Conservation (phyloP, 1,140 invertebrate species). For the Zophobas atratus region DNA sequence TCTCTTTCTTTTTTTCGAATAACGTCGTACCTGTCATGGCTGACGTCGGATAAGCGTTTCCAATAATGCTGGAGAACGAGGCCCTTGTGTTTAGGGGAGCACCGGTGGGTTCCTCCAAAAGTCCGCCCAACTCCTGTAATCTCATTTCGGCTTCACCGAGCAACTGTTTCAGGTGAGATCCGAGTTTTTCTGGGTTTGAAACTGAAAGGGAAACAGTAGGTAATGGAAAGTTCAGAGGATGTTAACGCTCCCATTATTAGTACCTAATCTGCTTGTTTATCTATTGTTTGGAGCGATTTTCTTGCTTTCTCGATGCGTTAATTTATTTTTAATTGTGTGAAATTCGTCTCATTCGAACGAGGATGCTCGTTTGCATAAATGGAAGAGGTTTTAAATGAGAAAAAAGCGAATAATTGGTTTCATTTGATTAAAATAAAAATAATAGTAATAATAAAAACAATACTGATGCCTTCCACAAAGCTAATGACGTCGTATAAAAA, state of each 20-base stretch:
- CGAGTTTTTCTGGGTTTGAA: conserved; percentile 79
- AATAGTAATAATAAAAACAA: too few species aligned
- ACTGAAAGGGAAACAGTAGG: conserved; percentile 71
- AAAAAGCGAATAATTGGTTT: too few species aligned
- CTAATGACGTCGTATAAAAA: too few species aligned
- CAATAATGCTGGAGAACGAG: conserved; percentile 69
- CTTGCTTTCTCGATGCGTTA: background rate
- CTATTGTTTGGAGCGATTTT: conserved; percentile 14
- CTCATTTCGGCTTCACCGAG: conserved; percentile 85
- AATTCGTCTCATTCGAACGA: background rate
- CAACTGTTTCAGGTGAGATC: conserved; percentile 81
- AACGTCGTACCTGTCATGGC: conserved; percentile 63
- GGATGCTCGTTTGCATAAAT: too few species aligned
- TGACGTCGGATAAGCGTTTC: conserved; percentile 64
- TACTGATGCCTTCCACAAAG: too few species aligned
- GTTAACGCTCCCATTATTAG: background rate
- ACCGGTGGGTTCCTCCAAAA: conserved; percentile 68
- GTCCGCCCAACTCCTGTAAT: conserved; percentile 80
- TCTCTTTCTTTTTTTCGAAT: background rate
- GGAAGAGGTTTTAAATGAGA: too few species aligned
- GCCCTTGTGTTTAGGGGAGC: conserved; percentile 67
- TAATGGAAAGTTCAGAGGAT: background rate
- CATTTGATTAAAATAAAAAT: too few species aligned
- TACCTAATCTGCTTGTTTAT: background rate
- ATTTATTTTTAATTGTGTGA: conserved; percentile 32